Conservation (phyloP, 2,888 invertebrate genomes). For the Liposcelis brunnea region DNA sequence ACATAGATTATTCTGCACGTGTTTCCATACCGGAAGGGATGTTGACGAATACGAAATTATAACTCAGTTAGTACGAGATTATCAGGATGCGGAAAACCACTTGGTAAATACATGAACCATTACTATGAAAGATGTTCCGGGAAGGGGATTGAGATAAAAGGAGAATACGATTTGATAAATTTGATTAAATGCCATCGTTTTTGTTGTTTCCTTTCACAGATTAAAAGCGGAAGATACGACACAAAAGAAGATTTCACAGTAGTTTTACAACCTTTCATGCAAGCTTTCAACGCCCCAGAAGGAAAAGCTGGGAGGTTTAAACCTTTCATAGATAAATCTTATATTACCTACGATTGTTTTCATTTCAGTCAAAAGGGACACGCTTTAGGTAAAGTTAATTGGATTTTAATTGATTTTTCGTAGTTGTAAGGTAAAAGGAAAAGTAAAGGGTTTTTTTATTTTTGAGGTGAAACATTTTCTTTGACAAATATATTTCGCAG, state of each 20-base stretch:
- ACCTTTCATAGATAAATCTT: constrained; percentile 47
- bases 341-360: constrained; percentile 59
- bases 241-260: constrained; percentile 49
- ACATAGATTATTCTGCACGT: constrained; percentile 53
- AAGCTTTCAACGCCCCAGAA: constrained; percentile 43
- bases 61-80: constrained; percentile 38
- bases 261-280: constrained; percentile 53
- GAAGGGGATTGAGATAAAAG: neutral
- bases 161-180: constrained; percentile 3
- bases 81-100: constrained; percentile 45
- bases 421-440: neutral
- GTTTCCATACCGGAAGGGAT: constrained; percentile 44
- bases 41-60: constrained; percentile 39
- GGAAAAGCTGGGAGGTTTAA: constrained; percentile 23
- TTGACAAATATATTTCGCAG: too few species aligned
- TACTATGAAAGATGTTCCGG: neutral
- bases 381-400: constrained; percentile 38
- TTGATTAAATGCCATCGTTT: too few species aligned
- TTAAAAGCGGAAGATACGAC: constrained; percentile 45
- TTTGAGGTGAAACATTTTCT: too few species aligned
- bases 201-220: constrained; percentile 24
- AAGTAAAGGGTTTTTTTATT: too few species aligned
- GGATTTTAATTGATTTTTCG: constrained; percentile 2
- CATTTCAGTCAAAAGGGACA: constrained; percentile 69
- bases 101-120: constrained; percentile 31